Base-by-base conservation (phyloP, 2,113 vertebrate species). In the Microtus ochrogaster region DNA sequence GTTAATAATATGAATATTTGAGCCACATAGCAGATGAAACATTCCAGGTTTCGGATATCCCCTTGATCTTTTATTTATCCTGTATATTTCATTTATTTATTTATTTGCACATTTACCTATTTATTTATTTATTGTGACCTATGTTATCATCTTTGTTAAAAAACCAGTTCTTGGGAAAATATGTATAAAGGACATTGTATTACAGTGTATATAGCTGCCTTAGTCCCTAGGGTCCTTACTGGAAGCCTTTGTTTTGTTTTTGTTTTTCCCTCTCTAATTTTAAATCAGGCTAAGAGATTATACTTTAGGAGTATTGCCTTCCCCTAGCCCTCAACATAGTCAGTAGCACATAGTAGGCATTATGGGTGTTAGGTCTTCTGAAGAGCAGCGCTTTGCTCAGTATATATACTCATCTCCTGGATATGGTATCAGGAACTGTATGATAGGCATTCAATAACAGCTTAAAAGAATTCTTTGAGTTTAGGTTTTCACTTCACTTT, bases 381-480 rank as follows among this genome's bases (percentile, higher is more conserved):
- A 3, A 68, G 22, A 89, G 28, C 24, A 81, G 63, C 21, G 73
- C 73, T 28, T 76, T 91, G 14, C 39, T 63, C 17, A 47, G 85
- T 61, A 47, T 30, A 4, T 39, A n/a, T 61, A 33, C 55, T 12
- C 63, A 81, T 79, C 44, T 79, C 61, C 39, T 77, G 41, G 81
- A 14, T 41, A 73, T 0, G 78, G 30, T 44, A 55, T 16, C 33
- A 85, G 44, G 49, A 84, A 63, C 73, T 33, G 58, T 78, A 44
- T 41, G 88, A 28, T 68, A 76, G 28, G 6, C 52, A 73, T 85
- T 94, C 39, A 47, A 21, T 79, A 85, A 68, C 28, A 77, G 72
- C 66, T 92, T 79, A 28, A 86, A 92, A 68, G 19, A 93, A 82
- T 92, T 74, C 73, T 78, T 81, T 84, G n/a, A 73, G 74, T 78